Base-by-base conservation (phyloP, 2,797 vertebrate genomes). In the Gallinago stenura region DNA sequence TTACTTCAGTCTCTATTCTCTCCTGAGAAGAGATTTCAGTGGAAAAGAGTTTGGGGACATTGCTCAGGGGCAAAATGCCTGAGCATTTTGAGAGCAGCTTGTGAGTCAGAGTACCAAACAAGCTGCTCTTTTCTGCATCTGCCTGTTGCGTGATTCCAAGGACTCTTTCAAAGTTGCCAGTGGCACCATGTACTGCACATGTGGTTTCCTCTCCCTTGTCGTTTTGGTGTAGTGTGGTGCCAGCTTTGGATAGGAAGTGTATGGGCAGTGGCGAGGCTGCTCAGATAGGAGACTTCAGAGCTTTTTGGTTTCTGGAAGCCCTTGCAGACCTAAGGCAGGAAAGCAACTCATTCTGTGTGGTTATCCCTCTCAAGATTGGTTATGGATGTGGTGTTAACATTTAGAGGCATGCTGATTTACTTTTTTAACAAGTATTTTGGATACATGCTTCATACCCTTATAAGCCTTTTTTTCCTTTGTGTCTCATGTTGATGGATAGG, bases 361-460 rank as follows among this genome's bases (percentile, higher is more conserved):
- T 60, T 68, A 4, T 12, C 20, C 7, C 43, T 53, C 46, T 75
- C 14, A n/a, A 46, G 3, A 31, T 17, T 35, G 15, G 0, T 37
- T 45, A 13, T 4, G 18, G 15, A 12, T 57, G 17, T 51, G 26
- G 14, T 60, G 25, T n/a, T 66, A 86, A 54, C 13, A 18, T 69
- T 81, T 45, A 69, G 28, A 57, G 39, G 35, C 13, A 22, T 0
- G 0, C 1, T 0, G 0, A 13, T 31, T 69, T 39, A 30, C 41
- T 72, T 72, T 83, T 58, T 30, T 26, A 33, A 48, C 3, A 61
- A 33, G 24, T 62, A 10, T 4, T 92, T 83, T 56, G n/a, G n/a
- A 66, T 73, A 86, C 83, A 48, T 20, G 14, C 2, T 41, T 66
- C 31, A 75, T 37, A 24, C 33, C 10, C 20, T 35, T 35, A 8